Conservation (phyloP, 1,140 invertebrate genomes). For the Cyphomyrmex costatus region DNA sequence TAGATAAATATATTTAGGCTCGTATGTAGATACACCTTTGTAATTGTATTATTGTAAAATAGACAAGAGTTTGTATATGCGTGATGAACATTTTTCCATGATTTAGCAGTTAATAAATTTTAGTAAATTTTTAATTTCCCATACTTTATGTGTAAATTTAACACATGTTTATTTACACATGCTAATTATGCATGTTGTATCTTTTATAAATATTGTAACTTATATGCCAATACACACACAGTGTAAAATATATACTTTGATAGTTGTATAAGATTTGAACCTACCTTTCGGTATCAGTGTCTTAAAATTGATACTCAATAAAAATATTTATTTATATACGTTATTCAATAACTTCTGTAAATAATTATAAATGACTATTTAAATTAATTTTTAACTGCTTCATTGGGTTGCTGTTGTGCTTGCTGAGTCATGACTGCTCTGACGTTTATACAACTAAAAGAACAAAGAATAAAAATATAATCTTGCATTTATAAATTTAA, state of each 20-base stretch:
- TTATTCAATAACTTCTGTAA: constrained; percentile 59
- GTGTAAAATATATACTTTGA: constrained; percentile 58
- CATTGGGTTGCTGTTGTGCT: constrained; percentile 59
- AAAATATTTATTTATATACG: constrained; percentile 55
- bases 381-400: constrained; percentile 67
- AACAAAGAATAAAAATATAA: constrained; percentile 48
- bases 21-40: constrained; percentile 79
- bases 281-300: constrained; percentile 38
- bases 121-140: constrained; percentile 71
- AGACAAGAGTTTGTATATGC: constrained; percentile 77
- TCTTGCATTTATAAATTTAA: constrained; percentile 69
- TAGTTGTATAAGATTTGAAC: constrained; percentile 47
- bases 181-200: constrained; percentile 54
- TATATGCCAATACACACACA: constrained; percentile 53
- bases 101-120: constrained; percentile 65
- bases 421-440: background rate
- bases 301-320: constrained; percentile 24
- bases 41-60: constrained; percentile 80
- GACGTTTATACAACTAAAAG: constrained; percentile 42
- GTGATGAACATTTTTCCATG: constrained; percentile 70
- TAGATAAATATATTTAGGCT: constrained; percentile 55
- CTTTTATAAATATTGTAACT: constrained; percentile 71
- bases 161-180: constrained; percentile 64
- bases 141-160: constrained; percentile 65
- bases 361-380: constrained; percentile 40